A percentile compares a stretch with the other conserved stretches of the same genome.
Conservation (phyloP, 2,113 vertebrate genomes). For the Ginglymostoma cirratum region DNA sequence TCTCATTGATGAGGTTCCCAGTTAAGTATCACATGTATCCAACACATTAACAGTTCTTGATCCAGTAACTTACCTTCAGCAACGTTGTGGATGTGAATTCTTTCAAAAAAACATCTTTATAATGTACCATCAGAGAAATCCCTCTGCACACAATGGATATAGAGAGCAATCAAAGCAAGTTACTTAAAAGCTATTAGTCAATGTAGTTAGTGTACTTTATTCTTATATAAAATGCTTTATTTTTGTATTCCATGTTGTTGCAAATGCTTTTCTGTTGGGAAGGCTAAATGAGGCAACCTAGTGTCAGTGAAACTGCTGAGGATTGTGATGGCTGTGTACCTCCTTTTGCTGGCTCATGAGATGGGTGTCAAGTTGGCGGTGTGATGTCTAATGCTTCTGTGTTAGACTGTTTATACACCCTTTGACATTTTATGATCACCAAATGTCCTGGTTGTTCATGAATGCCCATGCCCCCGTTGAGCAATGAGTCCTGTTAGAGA, state of each 20-base stretch:
- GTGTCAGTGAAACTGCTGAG: not conserved
- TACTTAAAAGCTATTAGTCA: not conserved
- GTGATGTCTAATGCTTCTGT: not conserved
- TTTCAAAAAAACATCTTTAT: not conserved
- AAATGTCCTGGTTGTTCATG: not conserved
- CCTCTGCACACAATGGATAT: not conserved
- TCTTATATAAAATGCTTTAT: not conserved
- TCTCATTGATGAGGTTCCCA: not conserved
- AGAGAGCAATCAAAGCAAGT: not conserved
- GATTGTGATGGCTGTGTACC: no score
- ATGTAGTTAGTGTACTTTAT: not conserved
- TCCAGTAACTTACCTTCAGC: not conserved
- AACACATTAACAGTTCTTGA: not conserved
- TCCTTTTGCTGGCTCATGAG: not conserved
- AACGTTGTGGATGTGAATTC: not conserved
- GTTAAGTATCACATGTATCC: no score
- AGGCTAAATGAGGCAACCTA: not conserved
- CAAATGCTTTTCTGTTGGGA: not conserved
- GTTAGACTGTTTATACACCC: not conserved
- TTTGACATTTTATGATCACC: not conserved
- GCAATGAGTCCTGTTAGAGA: not conserved
- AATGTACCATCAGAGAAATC: not conserved
- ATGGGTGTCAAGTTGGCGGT: not conserved
- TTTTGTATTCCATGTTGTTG: not conserved
- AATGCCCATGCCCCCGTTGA: not conserved